Evolutionary conservation across 2,113 vertebrate genomes (phyloP).

Genomic region (Aramus guarauna): DNA sequence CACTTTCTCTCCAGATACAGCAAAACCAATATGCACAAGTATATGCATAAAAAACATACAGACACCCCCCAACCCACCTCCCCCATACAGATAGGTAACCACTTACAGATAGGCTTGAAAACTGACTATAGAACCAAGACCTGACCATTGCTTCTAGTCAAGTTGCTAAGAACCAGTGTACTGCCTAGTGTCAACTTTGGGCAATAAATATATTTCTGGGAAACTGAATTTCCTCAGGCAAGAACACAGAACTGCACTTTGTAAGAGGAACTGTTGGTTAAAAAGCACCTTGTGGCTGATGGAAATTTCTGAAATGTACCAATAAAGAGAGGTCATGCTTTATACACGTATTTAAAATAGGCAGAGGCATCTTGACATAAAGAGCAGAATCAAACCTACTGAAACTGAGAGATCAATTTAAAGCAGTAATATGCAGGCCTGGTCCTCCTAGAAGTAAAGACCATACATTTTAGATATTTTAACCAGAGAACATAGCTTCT

Average conservation of each 20-base stretch:
- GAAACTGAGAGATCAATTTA: background rate
- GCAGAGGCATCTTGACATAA: background rate
- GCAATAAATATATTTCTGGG: background rate
- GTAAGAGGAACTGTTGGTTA: background rate
- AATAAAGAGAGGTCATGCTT: background rate
- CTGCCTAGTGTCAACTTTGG: background rate
- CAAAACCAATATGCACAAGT: background rate
- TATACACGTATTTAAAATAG: background rate
- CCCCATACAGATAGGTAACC: accelerated
- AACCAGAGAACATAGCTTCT: background rate
- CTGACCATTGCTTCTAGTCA: background rate
- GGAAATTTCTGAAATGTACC: background rate
- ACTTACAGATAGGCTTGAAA: background rate
- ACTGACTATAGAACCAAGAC: background rate
- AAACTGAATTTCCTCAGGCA: background rate
- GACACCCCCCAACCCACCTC: accelerated
- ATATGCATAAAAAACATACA: background rate
- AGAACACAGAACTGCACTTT: background rate
- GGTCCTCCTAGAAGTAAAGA: background rate
- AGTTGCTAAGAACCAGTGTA: background rate
- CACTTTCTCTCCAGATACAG: background rate
- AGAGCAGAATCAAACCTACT: background rate
- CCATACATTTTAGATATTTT: background rate
- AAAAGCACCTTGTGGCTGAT: background rate
- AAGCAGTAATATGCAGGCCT: background rate